Base-by-base conservation (phyloP, 2,113 vertebrate species). In the Ophthalmolycus amberensis region DNA sequence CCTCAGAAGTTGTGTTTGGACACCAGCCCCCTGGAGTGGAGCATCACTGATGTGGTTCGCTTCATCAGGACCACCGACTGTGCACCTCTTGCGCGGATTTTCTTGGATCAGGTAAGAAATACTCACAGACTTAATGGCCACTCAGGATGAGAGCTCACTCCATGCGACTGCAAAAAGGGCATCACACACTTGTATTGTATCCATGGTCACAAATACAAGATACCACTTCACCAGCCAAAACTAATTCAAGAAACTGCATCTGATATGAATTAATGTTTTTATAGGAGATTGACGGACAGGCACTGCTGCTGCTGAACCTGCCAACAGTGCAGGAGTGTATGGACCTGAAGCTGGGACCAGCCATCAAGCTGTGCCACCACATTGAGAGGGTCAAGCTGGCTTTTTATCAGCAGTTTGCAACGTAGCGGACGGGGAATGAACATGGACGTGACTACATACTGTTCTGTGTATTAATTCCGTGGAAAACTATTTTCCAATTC, bases 311-410 rank as follows among this genome's bases (percentile, higher is more conserved):
- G 86, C 96, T 99, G 73, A 99, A 98, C 69, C 96, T 99, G 75
- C 97, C 98, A 10, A 99, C 98, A 0, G 97, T 99, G 83, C 98
- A 99, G 92, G 98, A 99, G 93, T 99, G 98, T 85, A 99, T 99
- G 98, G 98, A 99, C 93, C 96, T 99, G 92, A 99, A 99, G 92
- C 93, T 99, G 85, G 98, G 98, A 79, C 97, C 97, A 12, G 98
- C 98, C 86, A 98, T 99, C 90, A 99, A 98, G 94, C 96, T 99
- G 87, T 99, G 98, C 94, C 97, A 99, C 92, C 98, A 99, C 90
- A 98, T 99, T 32, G 98, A 99, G 91, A 96, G 97, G 89, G 97
- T 99, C 91, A 99, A 99, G 88, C 95, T 99, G 94, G 98, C 97
- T 67, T 99, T 99, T 94, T 99, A 99, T 95, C 97, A 99, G 90